These are phyloP conservation scores for Xenopus laevis DNA, from an alignment of 2,113 vertebrate genomes.

Conservation along the genomic window DNA sequence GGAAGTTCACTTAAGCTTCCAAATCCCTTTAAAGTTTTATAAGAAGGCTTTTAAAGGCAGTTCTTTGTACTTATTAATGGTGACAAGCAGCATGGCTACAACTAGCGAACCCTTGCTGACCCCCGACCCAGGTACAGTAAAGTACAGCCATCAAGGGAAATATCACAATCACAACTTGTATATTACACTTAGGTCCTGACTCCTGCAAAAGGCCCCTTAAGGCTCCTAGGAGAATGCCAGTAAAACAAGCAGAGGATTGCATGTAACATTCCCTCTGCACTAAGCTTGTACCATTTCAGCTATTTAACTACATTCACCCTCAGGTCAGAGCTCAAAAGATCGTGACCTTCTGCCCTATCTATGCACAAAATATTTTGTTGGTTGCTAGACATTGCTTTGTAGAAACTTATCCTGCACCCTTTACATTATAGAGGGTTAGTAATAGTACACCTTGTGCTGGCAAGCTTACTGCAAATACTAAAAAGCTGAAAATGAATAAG, in stretches of 20 bases:
- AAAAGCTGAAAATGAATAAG: no score
- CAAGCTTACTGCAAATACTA: no score
- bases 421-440: no score
- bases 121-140: constrained; percentile 71
- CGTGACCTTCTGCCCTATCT: background rate
- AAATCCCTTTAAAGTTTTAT: constrained; percentile 92
- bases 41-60: constrained; percentile 84
- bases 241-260: constrained; percentile 64
- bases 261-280: constrained; percentile 52
- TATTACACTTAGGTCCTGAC: constrained; percentile 73
- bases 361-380: background rate
- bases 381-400: background rate
- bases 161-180: constrained; percentile 71
- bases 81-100: constrained; percentile 72
- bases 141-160: constrained; percentile 70
- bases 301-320: constrained; percentile 26
- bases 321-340: constrained; percentile 2
- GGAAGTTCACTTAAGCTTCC: constrained; percentile 86
- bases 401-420: no score
- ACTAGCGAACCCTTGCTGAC: constrained; percentile 78
- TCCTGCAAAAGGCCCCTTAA: constrained; percentile 66
- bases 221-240: constrained; percentile 62
- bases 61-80: constrained; percentile 79
- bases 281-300: constrained; percentile 18
- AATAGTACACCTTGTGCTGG: no score